Percentiles rank a stretch among this genome's conserved stretches.
These are phyloP conservation scores for Tricholauxania praeusta DNA, from an alignment of 2,888 invertebrate genomes.

Conservation along the genomic window DNA sequence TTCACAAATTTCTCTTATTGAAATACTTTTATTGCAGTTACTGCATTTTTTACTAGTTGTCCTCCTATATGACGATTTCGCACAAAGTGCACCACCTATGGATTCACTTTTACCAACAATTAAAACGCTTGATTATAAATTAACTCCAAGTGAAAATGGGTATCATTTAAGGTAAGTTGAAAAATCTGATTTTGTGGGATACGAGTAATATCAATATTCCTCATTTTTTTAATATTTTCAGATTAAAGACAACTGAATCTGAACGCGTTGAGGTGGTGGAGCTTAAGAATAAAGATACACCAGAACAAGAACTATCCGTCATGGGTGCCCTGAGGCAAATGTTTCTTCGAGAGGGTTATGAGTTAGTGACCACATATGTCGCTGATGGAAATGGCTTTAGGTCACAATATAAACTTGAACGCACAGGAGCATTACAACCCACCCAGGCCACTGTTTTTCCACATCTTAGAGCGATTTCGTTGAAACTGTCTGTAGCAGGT, in stretches of 20 bases:
- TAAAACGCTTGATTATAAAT: background rate
- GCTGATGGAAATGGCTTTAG: no score
- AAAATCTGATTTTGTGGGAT: background rate
- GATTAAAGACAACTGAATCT: background rate
- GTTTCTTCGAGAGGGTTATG: background rate
- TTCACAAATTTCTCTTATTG: no score
- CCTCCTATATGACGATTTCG: background rate
- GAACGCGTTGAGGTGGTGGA: constrained; percentile 20
- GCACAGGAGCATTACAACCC: no score
- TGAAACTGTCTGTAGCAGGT: no score
- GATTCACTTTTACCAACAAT: constrained; percentile 1
- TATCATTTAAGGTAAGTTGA: background rate
- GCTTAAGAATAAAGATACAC: constrained; percentile 5
- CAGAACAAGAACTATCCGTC: constrained; percentile 5
- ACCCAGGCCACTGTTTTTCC: no score
- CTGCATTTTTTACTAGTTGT: no score
- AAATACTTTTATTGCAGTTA: no score
- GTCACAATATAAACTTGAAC: no score
- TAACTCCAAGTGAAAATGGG: background rate
- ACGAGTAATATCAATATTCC: no score
- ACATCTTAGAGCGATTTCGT: no score
- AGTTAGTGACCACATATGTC: no score
- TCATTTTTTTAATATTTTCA: no score
- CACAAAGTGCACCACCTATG: background rate
- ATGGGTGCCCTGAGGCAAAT: constrained; percentile 1